These are phyloP conservation scores for Lithobates sylvaticus DNA, from an alignment of 2,797 vertebrate species.

Conservation along the genomic window DNA sequence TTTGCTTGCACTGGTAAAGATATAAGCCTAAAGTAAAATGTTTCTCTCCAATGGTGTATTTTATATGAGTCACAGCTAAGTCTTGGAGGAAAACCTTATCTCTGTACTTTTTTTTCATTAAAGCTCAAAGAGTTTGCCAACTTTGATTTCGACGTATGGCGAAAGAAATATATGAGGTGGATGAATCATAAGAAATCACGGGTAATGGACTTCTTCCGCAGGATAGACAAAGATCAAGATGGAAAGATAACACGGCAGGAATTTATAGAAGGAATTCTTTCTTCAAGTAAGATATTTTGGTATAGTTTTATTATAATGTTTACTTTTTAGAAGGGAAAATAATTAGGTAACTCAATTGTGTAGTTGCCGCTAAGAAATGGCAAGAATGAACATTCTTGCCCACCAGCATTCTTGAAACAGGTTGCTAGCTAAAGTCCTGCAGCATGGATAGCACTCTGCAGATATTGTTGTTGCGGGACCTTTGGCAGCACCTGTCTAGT, in stretches of 20 bases:
- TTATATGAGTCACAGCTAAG: background rate
- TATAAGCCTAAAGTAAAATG: too few relatives aligned
- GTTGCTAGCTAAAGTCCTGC: too few relatives aligned
- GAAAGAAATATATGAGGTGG: constrained; percentile 99
- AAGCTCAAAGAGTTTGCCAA: constrained; percentile 97
- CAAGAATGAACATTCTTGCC: too few relatives aligned
- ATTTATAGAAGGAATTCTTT: constrained; percentile 98
- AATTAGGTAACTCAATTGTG: too few relatives aligned
- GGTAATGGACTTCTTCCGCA: constrained; percentile 99
- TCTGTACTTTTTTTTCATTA: constrained; percentile 42
- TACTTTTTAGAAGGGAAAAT: too few relatives aligned
- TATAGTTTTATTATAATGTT: background rate
- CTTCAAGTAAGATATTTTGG: constrained; percentile 89
- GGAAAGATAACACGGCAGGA: constrained; percentile 98
- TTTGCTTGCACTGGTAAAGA: too few relatives aligned
- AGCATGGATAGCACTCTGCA: too few relatives aligned
- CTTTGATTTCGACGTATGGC: constrained; percentile 98
- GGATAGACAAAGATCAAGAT: constrained; percentile 99
- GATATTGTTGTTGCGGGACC: too few relatives aligned
- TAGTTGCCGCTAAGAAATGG: too few relatives aligned
- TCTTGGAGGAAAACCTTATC: background rate
- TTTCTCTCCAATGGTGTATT: too few relatives aligned
- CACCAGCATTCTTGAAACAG: too few relatives aligned
- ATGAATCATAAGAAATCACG: constrained; percentile 99
- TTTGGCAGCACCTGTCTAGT: too few relatives aligned